These are phyloP conservation scores for Urocynchramus pylzowi DNA, from an alignment of 2,113 vertebrate species.

Conservation along the genomic window DNA sequence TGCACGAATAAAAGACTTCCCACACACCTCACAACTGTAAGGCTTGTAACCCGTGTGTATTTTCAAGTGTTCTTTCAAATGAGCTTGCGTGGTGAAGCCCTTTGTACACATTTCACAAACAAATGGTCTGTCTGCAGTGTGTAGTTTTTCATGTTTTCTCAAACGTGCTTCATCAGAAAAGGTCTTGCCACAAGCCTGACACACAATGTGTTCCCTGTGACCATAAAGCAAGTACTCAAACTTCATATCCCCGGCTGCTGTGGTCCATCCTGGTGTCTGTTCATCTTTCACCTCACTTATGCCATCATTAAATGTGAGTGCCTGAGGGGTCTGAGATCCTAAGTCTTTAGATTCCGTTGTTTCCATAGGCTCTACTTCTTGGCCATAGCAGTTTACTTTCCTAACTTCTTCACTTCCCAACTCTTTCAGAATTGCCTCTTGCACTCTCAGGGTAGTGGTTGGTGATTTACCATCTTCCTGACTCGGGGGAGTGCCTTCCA, in stretches of 20 bases:
- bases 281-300: slow-evolving; percentile 90
- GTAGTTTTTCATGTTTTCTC: slow-evolving; percentile 92
- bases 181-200: slow-evolving; percentile 87
- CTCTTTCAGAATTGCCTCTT: slow-evolving; percentile 96
- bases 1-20: slow-evolving; percentile 95
- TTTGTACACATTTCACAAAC: slow-evolving; percentile 98
- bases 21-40: slow-evolving; percentile 95
- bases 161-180: slow-evolving; percentile 90
- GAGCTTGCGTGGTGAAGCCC: slow-evolving; percentile 96
- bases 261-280: slow-evolving; percentile 85
- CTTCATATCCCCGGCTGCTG: slow-evolving; percentile 92
- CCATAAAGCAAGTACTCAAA: slow-evolving; percentile 96
- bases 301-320: slow-evolving; percentile 89
- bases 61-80: slow-evolving; percentile 97
- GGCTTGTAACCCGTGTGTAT: slow-evolving; percentile 98
- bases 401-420: slow-evolving; percentile 94
- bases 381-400: slow-evolving; percentile 95
- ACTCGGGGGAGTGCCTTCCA: slow-evolving; percentile 81
- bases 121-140: slow-evolving; percentile 93
- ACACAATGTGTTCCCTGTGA: slow-evolving; percentile 92
- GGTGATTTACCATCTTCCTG: slow-evolving; percentile 86
- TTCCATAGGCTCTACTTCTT: slow-evolving; percentile 95
- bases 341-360: slow-evolving; percentile 81
- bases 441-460: slow-evolving; percentile 84
- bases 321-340: slow-evolving; percentile 86